Percentiles rank a stretch among this genome's conserved stretches.
Evolutionary conservation across 2,113 vertebrate genomes (phyloP).

Genomic region (Stictonetta naevosa): DNA sequence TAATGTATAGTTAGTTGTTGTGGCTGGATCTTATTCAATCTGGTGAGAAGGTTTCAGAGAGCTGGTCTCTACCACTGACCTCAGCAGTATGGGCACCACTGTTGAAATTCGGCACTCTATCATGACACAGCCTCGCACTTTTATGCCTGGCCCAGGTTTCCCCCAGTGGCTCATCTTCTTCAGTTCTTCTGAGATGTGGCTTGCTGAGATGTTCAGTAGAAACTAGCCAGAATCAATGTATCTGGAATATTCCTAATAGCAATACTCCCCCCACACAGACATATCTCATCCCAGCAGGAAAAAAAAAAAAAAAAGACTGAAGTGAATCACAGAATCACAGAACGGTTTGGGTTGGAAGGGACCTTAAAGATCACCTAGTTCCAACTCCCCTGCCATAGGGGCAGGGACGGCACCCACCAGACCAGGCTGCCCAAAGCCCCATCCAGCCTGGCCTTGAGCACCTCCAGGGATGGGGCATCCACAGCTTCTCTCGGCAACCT

Average conservation of each 20-base stretch:
- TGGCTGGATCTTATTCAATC: not conserved
- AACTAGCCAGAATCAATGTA: not conserved
- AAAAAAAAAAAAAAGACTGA: not conserved
- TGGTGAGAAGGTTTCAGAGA: not conserved
- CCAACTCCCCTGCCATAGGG: no score
- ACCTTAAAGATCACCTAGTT: no score
- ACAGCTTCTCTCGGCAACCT: no score
- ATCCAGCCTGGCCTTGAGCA: no score
- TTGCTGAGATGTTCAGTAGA: not conserved
- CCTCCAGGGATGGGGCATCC: no score
- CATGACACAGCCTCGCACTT: not conserved
- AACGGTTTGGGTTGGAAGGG: no score
- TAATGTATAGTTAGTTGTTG: not conserved
- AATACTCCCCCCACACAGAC: not conserved
- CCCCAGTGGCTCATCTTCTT: not conserved
- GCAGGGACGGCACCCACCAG: no score
- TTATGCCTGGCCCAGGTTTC: not conserved
- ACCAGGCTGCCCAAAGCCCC: no score
- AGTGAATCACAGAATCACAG: no score
- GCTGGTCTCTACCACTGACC: not conserved
- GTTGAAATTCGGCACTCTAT: not conserved
- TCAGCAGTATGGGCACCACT: not conserved
- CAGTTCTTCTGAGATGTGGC: not conserved
- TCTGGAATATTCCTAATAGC: not conserved
- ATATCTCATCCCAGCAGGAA: not conserved